A percentile compares a stretch with the other conserved stretches of the same genome.
Conservation (phyloP, 2,888 invertebrate species). For the Tipula vernalis region DNA sequence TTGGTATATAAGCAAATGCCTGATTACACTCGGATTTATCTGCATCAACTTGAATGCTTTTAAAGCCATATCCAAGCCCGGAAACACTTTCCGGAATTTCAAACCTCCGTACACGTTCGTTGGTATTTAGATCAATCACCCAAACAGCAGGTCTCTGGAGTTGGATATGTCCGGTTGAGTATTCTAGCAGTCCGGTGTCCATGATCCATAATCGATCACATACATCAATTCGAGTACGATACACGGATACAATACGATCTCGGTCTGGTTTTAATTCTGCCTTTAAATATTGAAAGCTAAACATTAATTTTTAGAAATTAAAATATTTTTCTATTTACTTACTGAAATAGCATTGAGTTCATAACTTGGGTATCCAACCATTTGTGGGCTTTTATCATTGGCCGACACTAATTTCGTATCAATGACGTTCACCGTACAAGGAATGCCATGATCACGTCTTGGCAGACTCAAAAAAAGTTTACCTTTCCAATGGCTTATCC, state of each 20-base stretch:
- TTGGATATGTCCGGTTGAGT: constrained; percentile 39
- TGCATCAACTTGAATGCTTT: constrained; percentile 57
- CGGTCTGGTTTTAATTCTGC: constrained; percentile 17
- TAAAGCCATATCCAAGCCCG: constrained; percentile 37
- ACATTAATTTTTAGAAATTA: neutral
- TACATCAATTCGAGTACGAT: constrained; percentile 53
- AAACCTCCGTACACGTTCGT: constrained; percentile 45
- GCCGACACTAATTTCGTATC: neutral
- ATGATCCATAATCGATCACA: constrained; percentile 69
- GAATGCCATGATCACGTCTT: constrained; percentile 50
- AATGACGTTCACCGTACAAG: constrained; percentile 47
- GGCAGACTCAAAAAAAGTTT: constrained; percentile 61
- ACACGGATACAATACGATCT: constrained; percentile 48
- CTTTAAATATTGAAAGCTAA: neutral
- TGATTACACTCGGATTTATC: constrained; percentile 42
- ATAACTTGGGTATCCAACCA: constrained; percentile 29
- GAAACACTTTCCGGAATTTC: constrained; percentile 32
- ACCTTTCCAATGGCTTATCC: constrained; percentile 33
- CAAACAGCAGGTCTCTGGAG: constrained; percentile 49
- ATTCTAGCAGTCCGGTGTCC: constrained; percentile 60
- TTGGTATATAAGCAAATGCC: constrained; percentile 58
- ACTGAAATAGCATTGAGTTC: constrained; percentile 12
- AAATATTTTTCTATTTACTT: neutral
- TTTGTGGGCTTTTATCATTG: constrained; percentile 24
- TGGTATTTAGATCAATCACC: constrained; percentile 51